Evolutionary conservation across 2,797 vertebrate species (phyloP).

Genomic region (Brotula barbata): DNA sequence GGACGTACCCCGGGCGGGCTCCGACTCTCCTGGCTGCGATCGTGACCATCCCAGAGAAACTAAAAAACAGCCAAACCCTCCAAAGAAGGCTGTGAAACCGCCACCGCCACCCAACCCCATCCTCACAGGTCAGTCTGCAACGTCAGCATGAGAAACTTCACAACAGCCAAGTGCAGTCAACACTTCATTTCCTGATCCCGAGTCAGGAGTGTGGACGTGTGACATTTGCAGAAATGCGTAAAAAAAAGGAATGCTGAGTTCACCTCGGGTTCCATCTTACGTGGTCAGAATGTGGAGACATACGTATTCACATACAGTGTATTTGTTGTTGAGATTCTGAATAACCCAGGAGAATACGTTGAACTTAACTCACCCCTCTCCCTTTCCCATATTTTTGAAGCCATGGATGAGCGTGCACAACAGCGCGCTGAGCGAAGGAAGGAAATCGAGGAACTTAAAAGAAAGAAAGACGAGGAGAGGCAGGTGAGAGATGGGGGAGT

Average conservation of each 20-base stretch:
- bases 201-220: background rate
- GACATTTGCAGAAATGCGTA: background rate
- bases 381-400: conserved; percentile 66
- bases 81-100: conserved; percentile 55
- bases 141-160: background rate
- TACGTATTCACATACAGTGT: background rate
- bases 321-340: background rate
- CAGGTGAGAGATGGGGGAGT: conserved; percentile 77
- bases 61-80: conserved; percentile 39
- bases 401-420: conserved; percentile 89
- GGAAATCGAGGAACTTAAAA: conserved; percentile 85
- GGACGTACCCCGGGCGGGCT: background rate
- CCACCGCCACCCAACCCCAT: conserved; percentile 74
- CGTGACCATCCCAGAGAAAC: conserved; percentile 56
- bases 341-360: conserved; percentile 11
- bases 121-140: conserved; percentile 80
- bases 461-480: conserved; percentile 86
- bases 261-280: background rate
- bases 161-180: background rate
- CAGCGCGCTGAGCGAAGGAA: conserved; percentile 83
- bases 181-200: conserved; percentile 27
- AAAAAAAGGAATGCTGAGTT: background rate
- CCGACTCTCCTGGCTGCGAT: conserved; percentile 17
- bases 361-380: conserved; percentile 11
- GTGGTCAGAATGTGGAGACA: conserved; percentile 24